Evolutionary conservation across 2,797 vertebrate species (phyloP), one percentile per base, ranked within the genome.

Genomic region (Phalanger gymnotis): DNA sequence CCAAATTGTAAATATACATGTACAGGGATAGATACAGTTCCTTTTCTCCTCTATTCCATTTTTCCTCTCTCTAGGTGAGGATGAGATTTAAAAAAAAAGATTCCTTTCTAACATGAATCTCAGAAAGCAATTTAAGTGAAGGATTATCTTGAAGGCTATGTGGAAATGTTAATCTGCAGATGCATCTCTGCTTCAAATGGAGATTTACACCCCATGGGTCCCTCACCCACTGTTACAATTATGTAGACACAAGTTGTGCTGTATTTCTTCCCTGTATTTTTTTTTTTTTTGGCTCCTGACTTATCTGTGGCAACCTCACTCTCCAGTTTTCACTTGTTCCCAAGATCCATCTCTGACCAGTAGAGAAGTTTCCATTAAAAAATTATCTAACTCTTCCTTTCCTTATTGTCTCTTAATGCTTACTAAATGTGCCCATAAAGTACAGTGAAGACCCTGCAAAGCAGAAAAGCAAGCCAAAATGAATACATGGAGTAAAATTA

Each of bases 61-160:
- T 47, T 51, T 40, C 22, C 55, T 56, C 25, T 54, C 22, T 87
- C 73, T 51, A 27, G 22, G 40, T 51, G 9, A 47, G 10, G 73
- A 47, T 51, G 22, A 30, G 91, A 89, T 19, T 89, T 89, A 25
- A 61, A 34, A 66, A 58, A 73, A 94, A 66, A 81, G 28, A 73
- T 93, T 92, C 13, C 31, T 27, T 93, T 73, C 27, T 53, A 54
- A 87, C 91, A 16, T 61, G 13, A 53, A 19, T 90, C 93, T 94
- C 53, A 87, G 52, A 92, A 94, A 92, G 30, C 9, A 57, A 91
- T 58, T 90, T 90, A 91, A 93, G 31, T 91, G n/a, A 94, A 93
- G 51, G 81, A 54, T 94, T 94, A 31, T 94, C 53, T 95, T 57
- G 53, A 52, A 53, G 92, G 40, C 16, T 52, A 52, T 6, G 66